Evolutionary conservation across 2,888 invertebrate genomes (phyloP), one percentile per base, ranked within the genome.

Genomic region (Steinernema scapterisci): DNA sequence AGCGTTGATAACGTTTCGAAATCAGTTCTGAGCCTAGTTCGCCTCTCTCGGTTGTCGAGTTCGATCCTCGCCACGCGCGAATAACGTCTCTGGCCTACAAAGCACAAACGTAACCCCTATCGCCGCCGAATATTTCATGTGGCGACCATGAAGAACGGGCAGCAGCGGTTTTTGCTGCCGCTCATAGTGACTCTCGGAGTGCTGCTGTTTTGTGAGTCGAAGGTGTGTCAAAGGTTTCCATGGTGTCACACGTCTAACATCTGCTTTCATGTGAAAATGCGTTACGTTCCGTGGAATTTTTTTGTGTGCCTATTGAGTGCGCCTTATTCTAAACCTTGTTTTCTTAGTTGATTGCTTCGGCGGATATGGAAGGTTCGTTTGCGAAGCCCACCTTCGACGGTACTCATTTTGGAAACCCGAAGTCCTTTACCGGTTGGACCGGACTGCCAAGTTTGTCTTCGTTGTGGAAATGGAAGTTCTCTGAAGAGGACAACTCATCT

Each of bases 371-470:
- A 9, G 9, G 38, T 9, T 38, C 38, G 1, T 52, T 52, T 11
- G 52, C 52, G 23, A 52, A 52, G 23, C 45, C 46, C 27, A 72
- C 31, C 0, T 54, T 72, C 38, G 70, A 70, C 43, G 73, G 77
- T 5, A 19, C 31, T 1, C 19, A 21, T 16, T 84, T 75, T 73
- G 73, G 72, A 7, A 85, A 85, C 71, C 85, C 85, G 0, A 54
- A 43, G 44, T 82, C 83, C 0, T 85, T 85, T 76, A 78, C 73
- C 38, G 79, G 77, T 19, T 85, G 83, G 84, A 76, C 72, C 11
- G 83, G 84, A 7, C 63, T 84, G 44, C 85, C 84, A 1, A 75
- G 79, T 7, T 45, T 77, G 31, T 31, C n/a, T 21, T 25, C 25
- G 16, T 2, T 79, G 0, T 73, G 80, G 21, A 78, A 74, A 45